These are phyloP conservation scores for Clepsis dumicolana DNA, from an alignment of 2,888 invertebrate species.

Conservation along the genomic window DNA sequence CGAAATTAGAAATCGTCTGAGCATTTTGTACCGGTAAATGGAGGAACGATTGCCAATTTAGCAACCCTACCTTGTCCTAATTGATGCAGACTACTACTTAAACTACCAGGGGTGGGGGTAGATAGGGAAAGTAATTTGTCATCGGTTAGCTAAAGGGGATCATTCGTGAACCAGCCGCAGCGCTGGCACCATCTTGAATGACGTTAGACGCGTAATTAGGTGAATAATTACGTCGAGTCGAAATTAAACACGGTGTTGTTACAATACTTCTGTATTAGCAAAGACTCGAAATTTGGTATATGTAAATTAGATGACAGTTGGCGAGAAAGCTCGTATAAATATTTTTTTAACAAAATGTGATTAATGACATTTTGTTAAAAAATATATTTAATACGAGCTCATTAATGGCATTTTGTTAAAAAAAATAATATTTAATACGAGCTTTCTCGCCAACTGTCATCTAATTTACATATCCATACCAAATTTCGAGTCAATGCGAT, in stretches of 20 bases:
- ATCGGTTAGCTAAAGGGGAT: conserved; percentile 78
- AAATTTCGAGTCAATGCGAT: no score
- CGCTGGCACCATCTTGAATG: conserved; percentile 77
- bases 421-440: no score
- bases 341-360: no score
- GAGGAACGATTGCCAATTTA: conserved; percentile 84
- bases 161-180: conserved; percentile 60
- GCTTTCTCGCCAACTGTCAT: no score
- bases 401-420: no score
- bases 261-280: no score
- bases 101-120: conserved; percentile 75
- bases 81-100: conserved; percentile 82
- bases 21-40: conserved; percentile 75
- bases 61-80: conserved; percentile 81
- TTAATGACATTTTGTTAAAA: no score
- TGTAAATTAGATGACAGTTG: no score
- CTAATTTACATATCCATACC: no score
- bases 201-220: conserved; percentile 81
- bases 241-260: background rate
- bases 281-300: no score
- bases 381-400: no score
- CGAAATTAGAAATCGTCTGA: conserved; percentile 75
- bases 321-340: no score
- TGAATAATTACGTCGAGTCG: conserved; percentile 70
- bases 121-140: conserved; percentile 83